Evolutionary conservation across 2,113 vertebrate species (phyloP), one percentile per base, ranked within the genome.

Genomic region (Pagrus major): DNA sequence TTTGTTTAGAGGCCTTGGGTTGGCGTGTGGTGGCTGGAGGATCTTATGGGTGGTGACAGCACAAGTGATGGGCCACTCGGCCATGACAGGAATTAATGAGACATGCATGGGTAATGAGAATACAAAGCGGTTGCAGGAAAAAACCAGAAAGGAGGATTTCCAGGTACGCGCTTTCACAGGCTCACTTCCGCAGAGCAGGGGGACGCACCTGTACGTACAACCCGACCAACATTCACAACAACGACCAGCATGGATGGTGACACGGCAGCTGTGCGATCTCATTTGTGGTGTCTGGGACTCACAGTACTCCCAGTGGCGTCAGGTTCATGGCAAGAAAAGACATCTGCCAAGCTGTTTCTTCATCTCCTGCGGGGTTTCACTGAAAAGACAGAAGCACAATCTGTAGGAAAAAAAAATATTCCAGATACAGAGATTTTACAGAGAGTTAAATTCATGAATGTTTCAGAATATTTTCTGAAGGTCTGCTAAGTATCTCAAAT

Each of bases 61-160:
- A 61, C 79, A 75, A 85, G 67, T 20, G 35, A 61, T 8, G 81
- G 77, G 76, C 85, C 64, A 59, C 61, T 87, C 72, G 80, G 84
- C 87, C 87, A 80, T 89, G 90, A 86, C 65, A 29, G 71, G 78
- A 93, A 94, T 93, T 90, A 93, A 95, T 94, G 93, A 91, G 81
- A 93, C 78, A 88, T 68, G 71, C 84, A 83, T 81, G 37, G 71
- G 85, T 86, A 91, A 94, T 92, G 84, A 89, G 86, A 91, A 93
- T 91, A 88, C 90, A 88, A 84, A 88, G 78, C 74, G 78, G 84
- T 47, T 55, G 47, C 68, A 76, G 71, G 16, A 49, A 44, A 42
- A 79, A 78, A 65, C 66, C 51, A 68, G 58, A 84, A 70, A 86
- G 84, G 75, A 84, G 83, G 80, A 89, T 93, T 87, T 91, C 73